These are phyloP conservation scores for Drosophila ficusphila DNA, from an alignment of 1,140 invertebrate species.

Conservation along the genomic window DNA sequence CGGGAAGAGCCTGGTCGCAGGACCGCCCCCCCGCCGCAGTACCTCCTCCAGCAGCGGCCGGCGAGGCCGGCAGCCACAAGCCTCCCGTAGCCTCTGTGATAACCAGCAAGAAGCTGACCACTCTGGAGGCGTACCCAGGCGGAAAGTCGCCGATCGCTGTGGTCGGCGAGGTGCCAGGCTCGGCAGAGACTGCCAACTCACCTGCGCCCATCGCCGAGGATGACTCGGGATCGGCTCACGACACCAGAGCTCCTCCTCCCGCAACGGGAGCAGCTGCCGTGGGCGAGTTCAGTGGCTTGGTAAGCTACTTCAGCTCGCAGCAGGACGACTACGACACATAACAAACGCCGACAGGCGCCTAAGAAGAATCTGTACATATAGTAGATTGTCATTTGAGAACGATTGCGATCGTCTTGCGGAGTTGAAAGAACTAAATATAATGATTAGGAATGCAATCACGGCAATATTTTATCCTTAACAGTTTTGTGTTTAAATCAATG, in stretches of 20 bases:
- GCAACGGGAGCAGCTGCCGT: slow-evolving; percentile 41
- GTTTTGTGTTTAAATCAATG: slow-evolving; percentile 23
- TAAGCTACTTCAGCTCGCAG: slow-evolving; percentile 93
- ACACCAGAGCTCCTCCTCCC: slow-evolving; percentile 30
- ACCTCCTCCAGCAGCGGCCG: slow-evolving; percentile 2
- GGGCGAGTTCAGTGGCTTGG: slow-evolving; percentile 91
- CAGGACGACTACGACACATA: slow-evolving; percentile 86
- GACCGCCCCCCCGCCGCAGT: slow-evolving; percentile 22
- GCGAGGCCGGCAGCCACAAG: background rate
- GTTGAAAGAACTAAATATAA: slow-evolving; percentile 17
- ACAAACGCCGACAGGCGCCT: slow-evolving; percentile 65
- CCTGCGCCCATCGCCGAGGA: slow-evolving; percentile 56
- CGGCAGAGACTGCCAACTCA: slow-evolving; percentile 36
- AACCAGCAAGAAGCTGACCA: slow-evolving; percentile 74
- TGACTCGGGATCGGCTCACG: slow-evolving; percentile 72
- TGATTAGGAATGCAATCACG: slow-evolving; percentile 2
- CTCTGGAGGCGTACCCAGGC: slow-evolving; percentile 70
- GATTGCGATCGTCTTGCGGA: slow-evolving; percentile 14
- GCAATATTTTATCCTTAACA: background rate
- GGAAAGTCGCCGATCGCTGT: slow-evolving; percentile 64
- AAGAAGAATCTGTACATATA: slow-evolving; percentile 55
- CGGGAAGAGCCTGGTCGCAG: slow-evolving; percentile 43
- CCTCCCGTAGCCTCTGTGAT: slow-evolving; percentile 38
- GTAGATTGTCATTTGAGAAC: background rate
- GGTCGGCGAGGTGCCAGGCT: slow-evolving; percentile 35